Percentiles rank a stretch among this genome's conserved stretches.
These are phyloP conservation scores for Amphiprion clarkii DNA, from an alignment of 2,797 vertebrate species.

Conservation along the genomic window DNA sequence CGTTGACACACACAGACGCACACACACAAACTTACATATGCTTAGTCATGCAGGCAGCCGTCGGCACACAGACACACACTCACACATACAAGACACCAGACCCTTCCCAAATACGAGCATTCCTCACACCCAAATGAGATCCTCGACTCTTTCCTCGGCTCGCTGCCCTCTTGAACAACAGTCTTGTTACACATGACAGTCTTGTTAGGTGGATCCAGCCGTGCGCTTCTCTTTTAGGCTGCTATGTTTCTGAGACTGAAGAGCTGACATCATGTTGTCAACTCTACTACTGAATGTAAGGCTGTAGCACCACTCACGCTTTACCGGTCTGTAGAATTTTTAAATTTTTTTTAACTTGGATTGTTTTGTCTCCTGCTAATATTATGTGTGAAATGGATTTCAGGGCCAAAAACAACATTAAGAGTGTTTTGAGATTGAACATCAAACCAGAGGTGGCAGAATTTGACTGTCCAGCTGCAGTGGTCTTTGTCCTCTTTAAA, in stretches of 20 bases:
- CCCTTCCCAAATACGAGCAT: slow-evolving; percentile 74
- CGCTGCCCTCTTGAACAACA: slow-evolving; percentile 57
- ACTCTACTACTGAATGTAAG: slow-evolving; percentile 9
- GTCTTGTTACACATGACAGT: slow-evolving; percentile 16
- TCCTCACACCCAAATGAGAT: slow-evolving; percentile 78
- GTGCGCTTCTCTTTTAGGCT: slow-evolving; percentile 32
- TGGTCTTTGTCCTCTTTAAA: neutral
- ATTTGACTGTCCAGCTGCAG: neutral
- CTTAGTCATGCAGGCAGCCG: slow-evolving; percentile 68
- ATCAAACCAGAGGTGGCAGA: neutral
- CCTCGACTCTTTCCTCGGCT: slow-evolving; percentile 57
- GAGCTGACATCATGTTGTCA: slow-evolving; percentile 60
- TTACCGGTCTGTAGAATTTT: neutral
- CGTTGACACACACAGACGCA: slow-evolving; percentile 33
- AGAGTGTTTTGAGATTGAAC: neutral
- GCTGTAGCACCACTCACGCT: neutral
- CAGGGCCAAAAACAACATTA: neutral
- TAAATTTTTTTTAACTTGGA: no score
- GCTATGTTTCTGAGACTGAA: slow-evolving; percentile 43
- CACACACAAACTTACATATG: slow-evolving; percentile 55
- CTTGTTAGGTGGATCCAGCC: slow-evolving; percentile 42
- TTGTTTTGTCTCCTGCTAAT: neutral
- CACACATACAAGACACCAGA: slow-evolving; percentile 76
- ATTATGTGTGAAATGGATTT: neutral
- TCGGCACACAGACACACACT: slow-evolving; percentile 61